Conservation (phyloP, 2,888 invertebrate genomes). For the Cybosia mesomella region DNA sequence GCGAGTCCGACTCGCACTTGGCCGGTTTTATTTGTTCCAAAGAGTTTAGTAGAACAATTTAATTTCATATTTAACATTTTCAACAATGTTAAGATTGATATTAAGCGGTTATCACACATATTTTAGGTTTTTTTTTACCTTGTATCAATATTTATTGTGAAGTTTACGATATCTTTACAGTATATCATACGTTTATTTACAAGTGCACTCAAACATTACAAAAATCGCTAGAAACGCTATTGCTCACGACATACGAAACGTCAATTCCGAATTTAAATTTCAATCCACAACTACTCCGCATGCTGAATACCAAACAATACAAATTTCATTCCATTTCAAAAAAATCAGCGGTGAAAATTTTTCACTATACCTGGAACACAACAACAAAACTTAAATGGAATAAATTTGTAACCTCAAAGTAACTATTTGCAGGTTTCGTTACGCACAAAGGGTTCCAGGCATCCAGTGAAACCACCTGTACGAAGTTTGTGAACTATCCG, state of each 20-base stretch:
- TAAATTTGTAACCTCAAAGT: conserved; percentile 42
- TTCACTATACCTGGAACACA: conserved; percentile 27
- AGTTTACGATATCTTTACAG: neutral
- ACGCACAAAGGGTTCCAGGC: conserved; percentile 43
- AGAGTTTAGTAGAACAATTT: too few species aligned
- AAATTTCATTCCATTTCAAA: conserved; percentile 41
- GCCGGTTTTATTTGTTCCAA: too few species aligned
- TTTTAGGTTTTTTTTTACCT: neutral
- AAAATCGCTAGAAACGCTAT: neutral
- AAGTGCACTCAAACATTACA: neutral
- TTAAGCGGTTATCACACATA: too few species aligned
- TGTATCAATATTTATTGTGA: neutral
- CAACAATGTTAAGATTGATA: too few species aligned
- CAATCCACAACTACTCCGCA: conserved; percentile 28
- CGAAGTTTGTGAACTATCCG: conserved; percentile 44
- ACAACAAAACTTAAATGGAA: conserved; percentile 50
- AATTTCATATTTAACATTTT: too few species aligned
- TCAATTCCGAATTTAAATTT: conserved; percentile 27
- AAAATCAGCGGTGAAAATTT: conserved; percentile 36
- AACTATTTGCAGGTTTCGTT: conserved; percentile 49
- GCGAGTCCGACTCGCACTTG: too few species aligned
- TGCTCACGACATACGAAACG: conserved; percentile 8
- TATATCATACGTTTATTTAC: neutral
- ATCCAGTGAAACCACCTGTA: conserved; percentile 42
- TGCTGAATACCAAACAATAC: conserved; percentile 29